Base-by-base conservation (phyloP, 1,140 invertebrate genomes). In the Stenopsyche tienmushanensis region DNA sequence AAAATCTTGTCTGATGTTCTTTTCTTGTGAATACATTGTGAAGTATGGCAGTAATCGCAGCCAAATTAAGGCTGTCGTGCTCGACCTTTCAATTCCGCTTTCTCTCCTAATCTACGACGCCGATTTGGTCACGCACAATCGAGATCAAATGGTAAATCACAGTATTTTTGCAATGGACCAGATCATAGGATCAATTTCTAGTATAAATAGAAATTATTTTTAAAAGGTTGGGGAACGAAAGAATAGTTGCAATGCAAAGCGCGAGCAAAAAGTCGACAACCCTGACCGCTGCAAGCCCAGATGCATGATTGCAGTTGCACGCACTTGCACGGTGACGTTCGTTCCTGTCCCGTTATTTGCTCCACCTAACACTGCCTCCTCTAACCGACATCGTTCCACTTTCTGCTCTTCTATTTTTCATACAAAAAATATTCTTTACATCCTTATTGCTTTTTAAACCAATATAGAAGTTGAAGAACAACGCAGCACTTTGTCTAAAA, bases 231-330 rank as follows among this genome's bases (percentile, higher is more conserved):
- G n/a, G n/a, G 18, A 42, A 42, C 41, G 41, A 42, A 42, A 42
- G 41, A 3, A 18, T 20, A 18, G 18, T 50, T 5, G 15, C 7
- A 34, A 5, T 34, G 21, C 21, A 20, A 18, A 50, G 21, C 3
- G 2, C 21, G 17, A 5, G 44, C 44, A 60, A 59, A 59, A 59
- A 59, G 41, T 26, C 13, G 57, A 15, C 21, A 47, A 17, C 42
- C 42, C 42, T 60, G 57, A 60, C 57, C 44, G 57, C 34, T 18
- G 53, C 18, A 9, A 2, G 26, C 52, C n/a, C n/a, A n/a, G n/a
- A n/a, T n/a, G n/a, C n/a, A n/a, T n/a, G 5, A 13, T 25, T 54
- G 52, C 52, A 54, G 17, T 10, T 20, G 21, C n/a, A n/a, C n/a
- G n/a, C n/a, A n/a, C n/a, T n/a, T n/a, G 21, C 15, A 24, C 18